Base-by-base conservation (phyloP, 2,113 vertebrate genomes). In the Tretioscincus oriximinensis region DNA sequence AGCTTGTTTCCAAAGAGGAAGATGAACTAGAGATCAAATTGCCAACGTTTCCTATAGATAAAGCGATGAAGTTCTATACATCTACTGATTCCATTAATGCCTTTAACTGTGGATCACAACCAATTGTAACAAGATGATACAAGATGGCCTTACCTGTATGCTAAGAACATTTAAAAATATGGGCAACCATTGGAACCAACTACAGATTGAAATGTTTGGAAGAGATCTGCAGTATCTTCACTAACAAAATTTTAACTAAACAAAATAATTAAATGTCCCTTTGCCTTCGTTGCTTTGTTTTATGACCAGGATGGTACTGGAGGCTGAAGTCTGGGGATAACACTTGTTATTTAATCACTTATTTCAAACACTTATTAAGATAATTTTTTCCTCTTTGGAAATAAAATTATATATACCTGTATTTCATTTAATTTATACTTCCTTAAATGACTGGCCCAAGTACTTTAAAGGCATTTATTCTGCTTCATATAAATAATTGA, bases 401-500 rank as follows among this genome's bases (percentile, higher is more conserved):
- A 92, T 91, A 92, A 87, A 93, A 95, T 95, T 79, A 93, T 94
- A 93, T 94, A 95, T 96, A 96, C 96, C 94, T 95, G 86, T 95
- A 94, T 96, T 96, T 94, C 92, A 92, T 96, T 96, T 92, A 94
- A 96, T 97, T 97, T 97, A 95, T 92, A 90, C 95, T 94, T 96
- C 92, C 93, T 96, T 96, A 96, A 92, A 92, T 94, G 95, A 95
- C 94, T 94, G 94, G 94, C 94, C 94, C 91, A 94, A 93, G 93
- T 96, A 95, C 96, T 98, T 97, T 97, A 96, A 96, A 96, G 96
- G 94, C 96, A 96, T 98, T 98, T 97, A 97, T 97, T 98, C 96
- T 97, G 95, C 96, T 96, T 97, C 95, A 95, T 97, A 97, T 98
- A 97, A 98, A 98, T 98, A 97, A 98, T 98, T 97, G 97, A 99